Evolutionary conservation across 2,888 invertebrate genomes (phyloP), one percentile per base, ranked within the genome.

Genomic region (Lycaena phlaeas): DNA sequence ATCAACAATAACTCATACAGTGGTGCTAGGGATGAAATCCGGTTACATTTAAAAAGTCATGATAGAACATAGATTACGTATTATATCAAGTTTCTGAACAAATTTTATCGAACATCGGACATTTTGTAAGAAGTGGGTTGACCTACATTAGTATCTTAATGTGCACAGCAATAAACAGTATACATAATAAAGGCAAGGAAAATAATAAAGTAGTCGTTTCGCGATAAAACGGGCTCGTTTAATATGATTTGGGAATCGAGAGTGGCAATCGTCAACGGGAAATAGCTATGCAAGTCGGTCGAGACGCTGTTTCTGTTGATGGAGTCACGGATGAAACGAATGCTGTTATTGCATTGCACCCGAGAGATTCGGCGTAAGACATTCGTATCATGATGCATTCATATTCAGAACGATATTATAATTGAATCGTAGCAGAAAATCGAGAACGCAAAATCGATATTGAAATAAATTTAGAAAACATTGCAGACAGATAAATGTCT

Each of bases 211-310:
- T 31, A 41, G 26, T 31, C 26, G 41, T 43, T 40, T 14, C 28
- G 11, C 12, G 17, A 34, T 22, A 34, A 53, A 60, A 51, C 49
- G 40, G 50, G 40, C 28, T 38, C 49, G 42, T 53, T 56, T 64
- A 61, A 66, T 55, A 50, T 51, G 59, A 65, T 64, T 66, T 28
- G 28, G 29, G 45, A 54, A 50, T 52, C 53, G 51, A 51, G 51
- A 61, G 54, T 61, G 63, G 54, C 69, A 66, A 69, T 69, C 61
- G 53, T 39, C 44, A 36, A 44, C 59, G 65, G 68, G 69, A 71
- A 70, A 69, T 67, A 45, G 57, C 38, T 38, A 36, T 40, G 43
- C 49, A 46, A 49, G 49, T 40, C 43, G 43, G 37, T 30, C 22
- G 37, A 29, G 38, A 44, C 12, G 29, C n/a, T 27, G 27, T 27